Percentiles rank a stretch among this genome's conserved stretches.
phyloP scores from a whole-genome alignment of 2,888 invertebrate genomes.

The Theristus sp. region DNA sequence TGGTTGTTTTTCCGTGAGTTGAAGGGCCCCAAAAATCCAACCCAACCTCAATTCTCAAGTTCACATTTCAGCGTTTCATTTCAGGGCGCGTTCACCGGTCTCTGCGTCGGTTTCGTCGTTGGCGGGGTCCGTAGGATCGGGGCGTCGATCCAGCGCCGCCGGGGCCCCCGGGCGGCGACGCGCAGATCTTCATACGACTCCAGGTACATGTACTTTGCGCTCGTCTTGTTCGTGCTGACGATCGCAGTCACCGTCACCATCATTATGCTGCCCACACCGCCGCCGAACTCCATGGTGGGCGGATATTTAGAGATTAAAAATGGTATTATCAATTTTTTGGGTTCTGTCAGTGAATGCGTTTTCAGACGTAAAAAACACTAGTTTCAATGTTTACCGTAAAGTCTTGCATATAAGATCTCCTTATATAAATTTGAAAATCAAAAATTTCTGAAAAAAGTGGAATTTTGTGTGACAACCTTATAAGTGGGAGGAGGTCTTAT shows the following conservation, averaged over 20 bases:
- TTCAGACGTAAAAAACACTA: too few species aligned
- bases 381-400: too few species aligned
- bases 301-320: neutral
- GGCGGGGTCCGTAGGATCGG: conserved; percentile 34
- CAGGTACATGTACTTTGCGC: conserved; percentile 38
- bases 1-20: too few species aligned
- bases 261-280: conserved; percentile 22
- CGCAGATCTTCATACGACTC: conserved; percentile 31
- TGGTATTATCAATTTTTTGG: too few species aligned
- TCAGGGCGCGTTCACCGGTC: conserved; percentile 36
- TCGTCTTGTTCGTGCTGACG: conserved; percentile 32
- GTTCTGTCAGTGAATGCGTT: too few species aligned
- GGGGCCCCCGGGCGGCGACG: conserved; percentile 27
- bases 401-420: too few species aligned
- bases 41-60: too few species aligned
- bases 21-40: too few species aligned
- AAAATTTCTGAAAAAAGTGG: too few species aligned
- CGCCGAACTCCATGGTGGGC: conserved; percentile 18
- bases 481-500: too few species aligned
- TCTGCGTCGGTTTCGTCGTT: conserved; percentile 33
- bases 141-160: conserved; percentile 32
- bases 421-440: too few species aligned
- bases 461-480: too few species aligned
- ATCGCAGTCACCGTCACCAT: conserved; percentile 20
- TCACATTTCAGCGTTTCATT: neutral